Percentiles rank a stretch among this genome's conserved stretches.
These are phyloP conservation scores for Polypedilum vanderplanki DNA, from an alignment of 1,140 invertebrate species.

Conservation along the genomic window DNA sequence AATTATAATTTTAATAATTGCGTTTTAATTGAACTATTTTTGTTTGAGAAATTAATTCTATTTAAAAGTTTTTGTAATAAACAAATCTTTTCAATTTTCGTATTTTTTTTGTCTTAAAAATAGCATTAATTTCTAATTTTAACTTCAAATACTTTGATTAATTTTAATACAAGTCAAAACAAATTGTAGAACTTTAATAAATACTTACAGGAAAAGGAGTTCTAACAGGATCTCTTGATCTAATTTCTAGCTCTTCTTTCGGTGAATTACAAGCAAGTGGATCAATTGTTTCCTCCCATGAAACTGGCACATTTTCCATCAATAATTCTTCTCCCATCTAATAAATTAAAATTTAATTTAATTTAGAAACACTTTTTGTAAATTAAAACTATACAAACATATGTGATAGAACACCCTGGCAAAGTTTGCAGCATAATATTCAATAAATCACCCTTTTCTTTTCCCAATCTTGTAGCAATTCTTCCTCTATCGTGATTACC, in stretches of 20 bases:
- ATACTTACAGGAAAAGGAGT: conserved; percentile 49
- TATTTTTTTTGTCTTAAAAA: too few relatives aligned
- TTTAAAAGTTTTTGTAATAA: too few relatives aligned
- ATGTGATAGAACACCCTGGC: conserved; percentile 56
- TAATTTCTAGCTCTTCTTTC: conserved; percentile 35
- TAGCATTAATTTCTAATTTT: too few relatives aligned
- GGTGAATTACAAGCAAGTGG: conserved; percentile 37
- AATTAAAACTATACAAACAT: background rate
- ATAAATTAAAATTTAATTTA: too few relatives aligned
- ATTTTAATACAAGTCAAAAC: too few relatives aligned
- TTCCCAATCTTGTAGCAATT: conserved; percentile 55
- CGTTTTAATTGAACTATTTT: too few relatives aligned
- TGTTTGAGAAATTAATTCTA: too few relatives aligned
- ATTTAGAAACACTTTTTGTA: too few relatives aligned
- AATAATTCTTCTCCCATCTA: conserved; percentile 36
- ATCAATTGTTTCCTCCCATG: conserved; percentile 35
- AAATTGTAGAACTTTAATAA: too few relatives aligned
- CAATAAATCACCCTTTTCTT: conserved; percentile 55
- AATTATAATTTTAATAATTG: too few relatives aligned
- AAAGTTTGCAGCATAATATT: conserved; percentile 56
- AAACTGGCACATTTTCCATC: conserved; percentile 34
- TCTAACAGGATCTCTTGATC: conserved; percentile 49
- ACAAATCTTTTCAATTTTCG: too few relatives aligned
- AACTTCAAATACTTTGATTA: too few relatives aligned
- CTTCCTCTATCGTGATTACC: conserved; percentile 65